These are phyloP conservation scores for Dreissena polymorpha DNA, from an alignment of 1,140 invertebrate species.

Conservation along the genomic window DNA sequence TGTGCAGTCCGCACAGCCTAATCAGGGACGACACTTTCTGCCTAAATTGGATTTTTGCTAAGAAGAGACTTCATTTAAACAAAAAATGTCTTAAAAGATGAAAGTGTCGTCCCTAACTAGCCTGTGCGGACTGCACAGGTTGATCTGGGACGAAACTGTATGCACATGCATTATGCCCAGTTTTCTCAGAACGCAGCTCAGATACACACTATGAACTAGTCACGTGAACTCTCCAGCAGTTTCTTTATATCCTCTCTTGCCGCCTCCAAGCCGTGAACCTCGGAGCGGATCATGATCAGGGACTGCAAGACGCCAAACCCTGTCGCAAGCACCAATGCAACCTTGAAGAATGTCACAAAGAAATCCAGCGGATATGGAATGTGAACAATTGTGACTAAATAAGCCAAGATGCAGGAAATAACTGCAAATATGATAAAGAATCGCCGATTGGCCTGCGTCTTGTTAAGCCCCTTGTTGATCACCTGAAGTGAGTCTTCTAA, in stretches of 20 bases:
- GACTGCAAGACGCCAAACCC: conserved; percentile 39
- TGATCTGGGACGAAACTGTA: no score
- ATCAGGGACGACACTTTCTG: no score
- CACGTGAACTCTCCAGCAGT: background rate
- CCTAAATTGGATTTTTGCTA: no score
- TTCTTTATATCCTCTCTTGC: conserved; percentile 43
- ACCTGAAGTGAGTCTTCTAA: conserved; percentile 38
- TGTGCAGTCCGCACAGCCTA: no score
- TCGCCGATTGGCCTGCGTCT: conserved; percentile 5
- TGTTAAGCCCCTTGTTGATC: conserved; percentile 13
- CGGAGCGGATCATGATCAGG: conserved; percentile 44
- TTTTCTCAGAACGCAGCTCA: no score
- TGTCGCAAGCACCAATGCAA: conserved; percentile 19
- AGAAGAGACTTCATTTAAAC: no score
- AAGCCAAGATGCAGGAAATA: conserved; percentile 19
- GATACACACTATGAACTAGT: no score
- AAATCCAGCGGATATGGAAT: conserved; percentile 48
- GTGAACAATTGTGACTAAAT: conserved; percentile 42
- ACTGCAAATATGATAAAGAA: conserved; percentile 43
- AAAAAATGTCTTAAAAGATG: no score
- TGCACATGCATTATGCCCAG: no score
- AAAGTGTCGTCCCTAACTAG: no score
- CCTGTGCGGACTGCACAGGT: no score
- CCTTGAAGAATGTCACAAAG: conserved; percentile 28
- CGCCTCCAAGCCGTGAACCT: conserved; percentile 48